Base-by-base conservation (phyloP, 2,888 invertebrate genomes). In the Magallana nippona region DNA sequence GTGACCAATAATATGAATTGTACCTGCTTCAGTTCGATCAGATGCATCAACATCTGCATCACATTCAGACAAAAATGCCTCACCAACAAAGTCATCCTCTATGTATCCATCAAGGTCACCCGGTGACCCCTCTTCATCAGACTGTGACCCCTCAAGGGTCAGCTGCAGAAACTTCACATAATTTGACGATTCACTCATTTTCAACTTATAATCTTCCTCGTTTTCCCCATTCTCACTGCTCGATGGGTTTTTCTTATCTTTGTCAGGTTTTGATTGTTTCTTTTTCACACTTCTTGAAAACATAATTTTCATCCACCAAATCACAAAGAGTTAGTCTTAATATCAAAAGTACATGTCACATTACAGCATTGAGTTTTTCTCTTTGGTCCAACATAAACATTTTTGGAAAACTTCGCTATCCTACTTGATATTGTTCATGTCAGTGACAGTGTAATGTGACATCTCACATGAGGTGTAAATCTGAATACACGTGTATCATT, bases 141-240 rank as follows among this genome's bases (percentile, higher is more conserved):
- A 89, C 57, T 88, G 82, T 2, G 86, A 86, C 62, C 86, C 87
- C 83, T 86, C 78, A 62, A 86, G 86, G 62, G 88, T 86, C 78
- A 91, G 78, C 79, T 90, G 86, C 32, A 91, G 84, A 83, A 89
- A 91, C 78, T 81, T 87, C 10, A 89, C 82, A 81, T 90, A 90
- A 79, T 91, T 91, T 22, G 85, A 86, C 2, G 88, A 86, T 17
- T 89, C 87, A 84, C 90, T 90, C 11, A 90, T 89, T 82, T 86
- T 85, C 22, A 85, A 83, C 13, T 79, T 63, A 27, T 86, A 87
- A 22, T 85, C 83, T 10, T 79, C 55, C 5, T 85, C 85, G 15
- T 11, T 27, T 71, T 71, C 71, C 13, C 71, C 71, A 32, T 71
- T 71, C 71, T 71, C 71, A 27, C 11, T 27, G 71, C 15, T 81